Conservation (phyloP, 2,888 invertebrate genomes). For the Stramonita haemastoma region DNA sequence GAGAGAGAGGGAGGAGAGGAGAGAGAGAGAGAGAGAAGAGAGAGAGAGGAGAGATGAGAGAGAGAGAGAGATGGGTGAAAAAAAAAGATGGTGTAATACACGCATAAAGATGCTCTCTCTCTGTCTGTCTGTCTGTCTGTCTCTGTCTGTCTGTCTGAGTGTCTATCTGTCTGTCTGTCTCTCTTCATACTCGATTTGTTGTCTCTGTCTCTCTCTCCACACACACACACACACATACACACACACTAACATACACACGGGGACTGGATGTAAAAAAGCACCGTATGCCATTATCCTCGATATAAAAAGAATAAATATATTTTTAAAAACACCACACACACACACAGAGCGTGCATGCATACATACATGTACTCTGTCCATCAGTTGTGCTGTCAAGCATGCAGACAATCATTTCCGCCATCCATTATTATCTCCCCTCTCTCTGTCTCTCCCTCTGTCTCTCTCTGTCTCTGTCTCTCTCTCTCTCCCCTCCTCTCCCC, state of each 20-base stretch:
- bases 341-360: too few relatives aligned
- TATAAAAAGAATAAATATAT: too few relatives aligned
- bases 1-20: conserved; percentile 13
- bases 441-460: not conserved
- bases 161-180: not conserved
- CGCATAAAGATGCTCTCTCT: too few relatives aligned
- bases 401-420: too few relatives aligned
- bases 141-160: not conserved
- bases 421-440: not conserved
- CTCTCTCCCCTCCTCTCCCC: not conserved
- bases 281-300: too few relatives aligned
- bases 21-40: not conserved
- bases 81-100: not conserved
- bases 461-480: not conserved
- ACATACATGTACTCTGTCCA: too few relatives aligned
- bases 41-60: not conserved
- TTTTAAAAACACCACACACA: too few relatives aligned
- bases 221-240: too few relatives aligned
- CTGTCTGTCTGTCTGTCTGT: not conserved
- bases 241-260: too few relatives aligned
- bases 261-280: too few relatives aligned
- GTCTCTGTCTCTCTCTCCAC: not conserved
- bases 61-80: not conserved
- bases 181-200: too few relatives aligned
- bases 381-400: too few relatives aligned